Percentiles rank a stretch among this genome's conserved stretches.
These are phyloP conservation scores for Zaprionus tsacasi DNA, from an alignment of 1,140 invertebrate species.

Conservation along the genomic window DNA sequence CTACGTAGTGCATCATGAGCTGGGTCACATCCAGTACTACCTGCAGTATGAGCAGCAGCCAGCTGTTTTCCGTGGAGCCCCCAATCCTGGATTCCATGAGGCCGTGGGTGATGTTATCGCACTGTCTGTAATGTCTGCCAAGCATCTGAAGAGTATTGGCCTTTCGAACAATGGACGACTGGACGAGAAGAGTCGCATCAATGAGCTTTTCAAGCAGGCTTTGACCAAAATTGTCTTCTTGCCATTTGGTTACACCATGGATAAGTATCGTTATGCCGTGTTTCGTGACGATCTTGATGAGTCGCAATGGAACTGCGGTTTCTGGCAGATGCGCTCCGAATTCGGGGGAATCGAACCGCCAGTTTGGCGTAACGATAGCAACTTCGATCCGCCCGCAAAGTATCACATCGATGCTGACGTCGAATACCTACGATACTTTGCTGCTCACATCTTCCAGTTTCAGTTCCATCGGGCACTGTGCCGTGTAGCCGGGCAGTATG, in stretches of 20 bases:
- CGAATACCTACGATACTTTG: constrained; percentile 87
- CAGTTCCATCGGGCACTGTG: constrained; percentile 88
- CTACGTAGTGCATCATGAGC: constrained; percentile 90
- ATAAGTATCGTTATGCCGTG: constrained; percentile 86
- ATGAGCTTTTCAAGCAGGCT: constrained; percentile 82
- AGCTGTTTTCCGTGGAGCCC: constrained; percentile 87
- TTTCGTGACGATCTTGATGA: constrained; percentile 85
- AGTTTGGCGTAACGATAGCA: constrained; percentile 84
- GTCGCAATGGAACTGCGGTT: constrained; percentile 86
- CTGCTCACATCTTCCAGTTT: constrained; percentile 86
- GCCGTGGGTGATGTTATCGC: constrained; percentile 89
- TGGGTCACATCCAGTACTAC: constrained; percentile 92
- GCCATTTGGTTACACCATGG: constrained; percentile 86
- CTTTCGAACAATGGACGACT: constrained; percentile 73
- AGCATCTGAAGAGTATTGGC: constrained; percentile 86
- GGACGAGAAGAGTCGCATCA: constrained; percentile 78
- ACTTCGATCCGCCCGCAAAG: constrained; percentile 88
- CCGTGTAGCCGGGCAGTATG: constrained; percentile 85
- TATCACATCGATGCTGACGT: constrained; percentile 87
- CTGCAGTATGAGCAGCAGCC: constrained; percentile 89
- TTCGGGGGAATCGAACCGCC: constrained; percentile 87
- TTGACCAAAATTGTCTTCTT: constrained; percentile 88
- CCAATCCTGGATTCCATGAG: constrained; percentile 92
- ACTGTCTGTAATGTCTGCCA: constrained; percentile 86
- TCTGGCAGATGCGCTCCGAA: constrained; percentile 86